Base-by-base conservation (phyloP, 2,113 vertebrate species). In the Atractosteus spatula region DNA sequence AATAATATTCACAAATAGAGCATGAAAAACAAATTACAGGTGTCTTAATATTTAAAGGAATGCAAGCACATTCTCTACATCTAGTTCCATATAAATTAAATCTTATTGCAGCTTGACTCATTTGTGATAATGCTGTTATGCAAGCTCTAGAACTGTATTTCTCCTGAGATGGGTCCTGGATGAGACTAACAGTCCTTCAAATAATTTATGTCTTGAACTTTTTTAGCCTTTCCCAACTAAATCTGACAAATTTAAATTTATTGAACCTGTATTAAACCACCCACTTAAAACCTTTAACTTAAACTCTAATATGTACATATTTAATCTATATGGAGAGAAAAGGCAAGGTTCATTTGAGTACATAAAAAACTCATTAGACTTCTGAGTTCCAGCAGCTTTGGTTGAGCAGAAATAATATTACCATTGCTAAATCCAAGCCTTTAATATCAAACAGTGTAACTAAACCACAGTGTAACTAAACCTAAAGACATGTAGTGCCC, bases 161-260 rank as follows among this genome's bases (percentile, higher is more conserved):
- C 12, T 7, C 57, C 57, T 59, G 57, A 13, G 57, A 13, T 16
- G 14, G n/a, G 57, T 59, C n/a, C 4, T 59, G 57, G 12, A 59
- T 59, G n/a, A 16, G 57, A 59, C 57, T 59, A 14, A 13, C 11
- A 6, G 57, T 59, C 11, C n/a, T 59, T 59, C 13, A 59, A 6
- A 59, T 59, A 59, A 59, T 59, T 51, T 51, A 16, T 59, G 57
- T 59, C 13, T 59, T 59, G 57, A n/a, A 59, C 57, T 59, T 59
- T 13, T 13, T 6, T 6, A 59, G 10, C 5, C 55, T 13, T 55
- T 3, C 11, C 4, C 11, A n/a, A 59, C 11, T n/a, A 59, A 6
- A 59, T 13, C 57, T 59, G 57, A 6, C 57, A 59, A 6, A 13
- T 59, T 13, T 7, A 59, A 59, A 59, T 59, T 13, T 59, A 51